These are phyloP conservation scores for Diadema setosum DNA, from an alignment of 35 echinoderm and acorn worm genomes.

Conservation along the genomic window DNA sequence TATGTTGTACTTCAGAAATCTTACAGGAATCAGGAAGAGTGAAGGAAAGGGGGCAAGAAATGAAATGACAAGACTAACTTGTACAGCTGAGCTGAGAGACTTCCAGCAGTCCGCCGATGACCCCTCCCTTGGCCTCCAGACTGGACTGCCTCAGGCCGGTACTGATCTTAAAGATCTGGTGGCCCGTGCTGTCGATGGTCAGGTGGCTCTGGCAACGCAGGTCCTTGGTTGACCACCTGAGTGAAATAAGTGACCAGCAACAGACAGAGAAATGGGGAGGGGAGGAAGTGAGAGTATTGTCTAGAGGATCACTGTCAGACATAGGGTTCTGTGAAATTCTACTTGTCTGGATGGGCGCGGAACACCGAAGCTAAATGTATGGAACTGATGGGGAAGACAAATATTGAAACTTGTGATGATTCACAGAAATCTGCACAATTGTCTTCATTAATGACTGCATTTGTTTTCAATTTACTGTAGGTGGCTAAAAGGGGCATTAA, in stretches of 20 bases:
- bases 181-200: constrained; percentile 73
- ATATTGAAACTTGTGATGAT: no score
- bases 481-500: no score
- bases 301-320: no score
- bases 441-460: no score
- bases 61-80: neutral
- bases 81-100: constrained; percentile 40
- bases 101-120: constrained; percentile 82
- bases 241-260: neutral
- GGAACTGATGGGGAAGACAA: no score
- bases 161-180: constrained; percentile 49
- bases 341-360: no score
- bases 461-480: no score
- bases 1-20: neutral
- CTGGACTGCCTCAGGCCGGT: constrained; percentile 53
- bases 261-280: neutral
- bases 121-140: constrained; percentile 88
- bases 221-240: constrained; percentile 54
- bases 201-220: constrained; percentile 70
- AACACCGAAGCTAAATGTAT: no score
- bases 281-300: no score
- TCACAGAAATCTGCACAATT: no score
- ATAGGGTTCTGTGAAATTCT: no score
- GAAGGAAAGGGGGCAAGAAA: neutral
- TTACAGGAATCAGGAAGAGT: neutral